Evolutionary conservation across 2,888 invertebrate genomes (phyloP).

Genomic region (Pherbina coryleti): DNA sequence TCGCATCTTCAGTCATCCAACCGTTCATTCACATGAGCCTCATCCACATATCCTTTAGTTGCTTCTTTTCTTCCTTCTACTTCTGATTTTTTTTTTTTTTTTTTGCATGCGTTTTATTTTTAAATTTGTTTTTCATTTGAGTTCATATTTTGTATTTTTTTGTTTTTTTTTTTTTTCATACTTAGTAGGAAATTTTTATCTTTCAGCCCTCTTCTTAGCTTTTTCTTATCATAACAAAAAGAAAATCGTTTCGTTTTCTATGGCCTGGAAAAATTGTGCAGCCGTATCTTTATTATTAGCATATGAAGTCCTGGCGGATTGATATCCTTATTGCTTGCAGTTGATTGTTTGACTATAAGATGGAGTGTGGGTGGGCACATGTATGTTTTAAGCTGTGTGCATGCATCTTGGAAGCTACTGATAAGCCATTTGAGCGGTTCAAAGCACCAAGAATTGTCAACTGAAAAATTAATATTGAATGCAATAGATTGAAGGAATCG

Average conservation of each 20-base stretch:
- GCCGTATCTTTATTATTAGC: slow-evolving; percentile 21
- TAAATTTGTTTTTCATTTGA: slow-evolving; percentile 44
- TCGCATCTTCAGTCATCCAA: not conserved
- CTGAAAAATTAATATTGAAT: too few relatives aligned
- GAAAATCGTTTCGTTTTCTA: not conserved
- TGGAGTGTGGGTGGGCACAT: not conserved
- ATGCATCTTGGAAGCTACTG: not conserved
- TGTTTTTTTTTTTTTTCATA: not conserved
- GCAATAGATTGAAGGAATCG: too few relatives aligned
- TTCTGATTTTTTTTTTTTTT: slow-evolving; percentile 1
- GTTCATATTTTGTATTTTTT: slow-evolving; percentile 36
- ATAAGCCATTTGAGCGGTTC: not conserved
- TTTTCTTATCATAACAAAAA: slow-evolving; percentile 18
- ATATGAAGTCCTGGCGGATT: slow-evolving; percentile 19
- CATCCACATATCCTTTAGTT: slow-evolving; percentile 39
- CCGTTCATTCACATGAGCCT: slow-evolving; percentile 36
- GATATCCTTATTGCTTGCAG: not conserved
- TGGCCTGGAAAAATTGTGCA: slow-evolving; percentile 28
- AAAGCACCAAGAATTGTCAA: not conserved
- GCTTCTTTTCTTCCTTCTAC: slow-evolving; percentile 26
- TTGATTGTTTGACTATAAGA: not conserved
- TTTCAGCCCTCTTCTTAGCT: not conserved
- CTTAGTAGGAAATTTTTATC: not conserved
- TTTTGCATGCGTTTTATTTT: slow-evolving; percentile 35
- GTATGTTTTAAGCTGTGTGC: not conserved